Evolutionary conservation across 2,113 vertebrate species (phyloP).

Genomic region (Lepidothrix coronata): DNA sequence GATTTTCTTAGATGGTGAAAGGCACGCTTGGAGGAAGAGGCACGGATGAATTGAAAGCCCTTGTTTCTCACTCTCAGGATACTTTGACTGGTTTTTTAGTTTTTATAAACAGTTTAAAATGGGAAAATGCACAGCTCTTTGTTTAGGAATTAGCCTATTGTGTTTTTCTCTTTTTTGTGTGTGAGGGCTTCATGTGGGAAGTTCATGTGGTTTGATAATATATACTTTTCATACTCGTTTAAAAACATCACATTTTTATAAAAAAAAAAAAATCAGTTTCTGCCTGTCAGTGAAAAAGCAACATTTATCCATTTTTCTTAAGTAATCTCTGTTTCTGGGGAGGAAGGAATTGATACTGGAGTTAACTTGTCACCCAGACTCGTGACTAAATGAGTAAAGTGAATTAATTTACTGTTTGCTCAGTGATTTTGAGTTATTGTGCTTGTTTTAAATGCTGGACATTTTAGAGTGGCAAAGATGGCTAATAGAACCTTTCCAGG

Average conservation of each 20-base stretch:
- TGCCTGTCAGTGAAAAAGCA: not conserved
- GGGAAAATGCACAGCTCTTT: not conserved
- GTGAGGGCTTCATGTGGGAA: not conserved
- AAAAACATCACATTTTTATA: not conserved
- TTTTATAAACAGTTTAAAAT: slow-evolving; percentile 42
- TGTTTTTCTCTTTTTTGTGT: not conserved
- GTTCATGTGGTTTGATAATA: not conserved
- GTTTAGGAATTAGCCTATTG: slow-evolving; percentile 42
- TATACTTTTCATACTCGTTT: not conserved
- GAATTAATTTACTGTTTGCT: not conserved
- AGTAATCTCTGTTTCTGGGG: not conserved
- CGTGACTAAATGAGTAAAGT: not conserved
- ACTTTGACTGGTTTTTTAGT: slow-evolving; percentile 2
- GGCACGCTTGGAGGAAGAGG: slow-evolving; percentile 35
- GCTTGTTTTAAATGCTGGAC: not conserved
- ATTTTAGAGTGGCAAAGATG: not conserved
- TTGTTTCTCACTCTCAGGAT: not conserved
- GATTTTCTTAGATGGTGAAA: slow-evolving; percentile 65
- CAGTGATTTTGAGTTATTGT: not conserved
- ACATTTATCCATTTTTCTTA: not conserved
- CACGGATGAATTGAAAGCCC: slow-evolving; percentile 8
- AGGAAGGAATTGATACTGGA: not conserved
- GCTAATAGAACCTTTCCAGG: not conserved
- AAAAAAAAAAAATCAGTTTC: not conserved
- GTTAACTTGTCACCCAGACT: not conserved